Evolutionary conservation across 2,888 invertebrate genomes (phyloP).

Genomic region (Andrena praecox): DNA sequence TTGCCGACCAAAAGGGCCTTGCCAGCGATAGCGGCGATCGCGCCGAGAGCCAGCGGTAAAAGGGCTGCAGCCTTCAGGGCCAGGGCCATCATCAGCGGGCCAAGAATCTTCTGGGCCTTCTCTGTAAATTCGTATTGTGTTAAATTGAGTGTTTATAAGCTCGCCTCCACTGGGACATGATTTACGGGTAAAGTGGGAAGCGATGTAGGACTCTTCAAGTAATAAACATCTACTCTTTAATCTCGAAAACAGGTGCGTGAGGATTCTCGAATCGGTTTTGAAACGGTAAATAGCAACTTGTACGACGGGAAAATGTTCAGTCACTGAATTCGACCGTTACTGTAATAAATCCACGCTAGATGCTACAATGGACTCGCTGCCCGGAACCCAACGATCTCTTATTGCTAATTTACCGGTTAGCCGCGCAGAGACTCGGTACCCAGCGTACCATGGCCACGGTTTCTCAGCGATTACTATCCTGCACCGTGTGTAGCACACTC

Average conservation of each 20-base stretch:
- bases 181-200: too few relatives aligned
- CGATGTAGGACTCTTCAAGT: too few relatives aligned
- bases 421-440: background rate
- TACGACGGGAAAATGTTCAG: background rate
- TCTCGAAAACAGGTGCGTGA: too few relatives aligned
- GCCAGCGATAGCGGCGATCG: conserved; percentile 93
- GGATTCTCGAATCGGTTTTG: too few relatives aligned
- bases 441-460: conserved; percentile 33
- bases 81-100: conserved; percentile 91
- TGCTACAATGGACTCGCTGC: background rate
- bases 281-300: too few relatives aligned
- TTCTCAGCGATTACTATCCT: conserved; percentile 37
- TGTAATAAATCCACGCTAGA: background rate
- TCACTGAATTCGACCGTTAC: background rate
- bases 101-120: conserved; percentile 92
- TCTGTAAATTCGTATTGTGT: conserved; percentile 73
- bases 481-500: background rate
- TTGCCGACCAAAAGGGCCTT: conserved; percentile 94
- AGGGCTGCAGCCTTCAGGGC: conserved; percentile 93
- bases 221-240: too few relatives aligned
- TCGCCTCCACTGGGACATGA: too few relatives aligned
- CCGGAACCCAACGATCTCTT: conserved; percentile 7
- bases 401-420: conserved; percentile 35
- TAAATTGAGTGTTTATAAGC: background rate
- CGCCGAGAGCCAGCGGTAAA: conserved; percentile 92